These are phyloP conservation scores for Alauda arvensis DNA, from an alignment of 2,797 vertebrate genomes.

Conservation along the genomic window DNA sequence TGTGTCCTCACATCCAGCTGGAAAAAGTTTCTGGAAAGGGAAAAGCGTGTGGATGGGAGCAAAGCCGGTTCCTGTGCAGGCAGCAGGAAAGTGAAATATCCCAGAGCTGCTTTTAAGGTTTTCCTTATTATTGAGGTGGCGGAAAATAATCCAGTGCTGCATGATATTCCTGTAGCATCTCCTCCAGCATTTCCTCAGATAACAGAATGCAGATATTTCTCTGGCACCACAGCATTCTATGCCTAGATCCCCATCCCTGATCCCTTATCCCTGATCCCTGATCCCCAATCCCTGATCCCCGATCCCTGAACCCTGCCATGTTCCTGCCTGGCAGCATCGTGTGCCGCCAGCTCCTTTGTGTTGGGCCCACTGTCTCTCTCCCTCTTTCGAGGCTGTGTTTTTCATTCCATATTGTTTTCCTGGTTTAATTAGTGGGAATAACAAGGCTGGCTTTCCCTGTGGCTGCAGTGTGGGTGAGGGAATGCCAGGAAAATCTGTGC, in stretches of 20 bases:
- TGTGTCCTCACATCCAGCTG: background rate
- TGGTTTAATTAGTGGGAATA: background rate
- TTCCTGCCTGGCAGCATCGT: background rate
- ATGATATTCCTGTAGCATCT: background rate
- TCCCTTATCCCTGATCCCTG: background rate
- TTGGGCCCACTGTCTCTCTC: background rate
- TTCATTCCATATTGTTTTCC: background rate
- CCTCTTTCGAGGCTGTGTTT: background rate
- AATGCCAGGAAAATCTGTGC: rapidly evolving
- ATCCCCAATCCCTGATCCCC: background rate
- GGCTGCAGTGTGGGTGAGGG: rapidly evolving
- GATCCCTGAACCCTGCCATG: background rate
- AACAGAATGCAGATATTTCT: background rate
- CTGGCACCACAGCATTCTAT: background rate
- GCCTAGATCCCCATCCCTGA: background rate
- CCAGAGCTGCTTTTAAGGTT: background rate
- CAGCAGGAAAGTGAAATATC: rapidly evolving
- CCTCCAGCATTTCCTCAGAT: background rate
- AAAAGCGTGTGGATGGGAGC: rapidly evolving
- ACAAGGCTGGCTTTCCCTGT: background rate
- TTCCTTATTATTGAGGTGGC: background rate
- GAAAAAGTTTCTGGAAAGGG: background rate
- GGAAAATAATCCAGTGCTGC: rapidly evolving
- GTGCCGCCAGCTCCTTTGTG: background rate
- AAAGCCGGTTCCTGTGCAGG: rapidly evolving